phyloP scores from a whole-genome alignment of 2,888 invertebrate genomes.

The Epinotia demarniana region DNA sequence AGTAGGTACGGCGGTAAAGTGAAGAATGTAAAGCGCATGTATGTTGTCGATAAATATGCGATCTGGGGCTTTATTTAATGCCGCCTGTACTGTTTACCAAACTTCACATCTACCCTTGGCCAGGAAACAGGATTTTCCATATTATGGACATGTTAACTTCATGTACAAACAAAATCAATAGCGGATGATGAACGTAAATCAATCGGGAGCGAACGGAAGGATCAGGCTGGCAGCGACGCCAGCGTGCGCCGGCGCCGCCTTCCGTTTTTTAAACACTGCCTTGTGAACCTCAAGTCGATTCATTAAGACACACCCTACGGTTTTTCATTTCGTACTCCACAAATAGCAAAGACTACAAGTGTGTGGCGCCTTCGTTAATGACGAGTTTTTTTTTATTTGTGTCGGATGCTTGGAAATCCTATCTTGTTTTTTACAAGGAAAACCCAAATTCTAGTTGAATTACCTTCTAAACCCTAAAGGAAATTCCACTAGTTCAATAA shows the following conservation, averaged over 20 bases:
- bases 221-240: slow-evolving; percentile 78
- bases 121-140: not conserved
- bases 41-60: not conserved
- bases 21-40: not conserved
- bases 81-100: not conserved
- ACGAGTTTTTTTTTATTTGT: not conserved
- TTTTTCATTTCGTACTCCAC: not conserved
- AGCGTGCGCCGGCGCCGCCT: slow-evolving; percentile 74
- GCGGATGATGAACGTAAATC: slow-evolving; percentile 56
- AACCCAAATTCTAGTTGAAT: too few relatives aligned
- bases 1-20: not conserved
- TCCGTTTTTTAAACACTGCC: slow-evolving; percentile 54
- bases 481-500: too few relatives aligned
- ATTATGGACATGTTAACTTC: not conserved
- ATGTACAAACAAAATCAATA: slow-evolving; percentile 32
- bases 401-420: not conserved
- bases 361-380: not conserved
- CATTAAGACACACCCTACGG: not conserved
- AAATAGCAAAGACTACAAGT: not conserved
- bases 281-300: not conserved
- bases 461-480: too few relatives aligned
- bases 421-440: too few relatives aligned
- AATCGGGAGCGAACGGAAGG: slow-evolving; percentile 75
- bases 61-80: not conserved
- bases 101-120: not conserved